phyloP scores from a whole-genome alignment of 2,797 vertebrate genomes.

The Chrosomus eos region DNA sequence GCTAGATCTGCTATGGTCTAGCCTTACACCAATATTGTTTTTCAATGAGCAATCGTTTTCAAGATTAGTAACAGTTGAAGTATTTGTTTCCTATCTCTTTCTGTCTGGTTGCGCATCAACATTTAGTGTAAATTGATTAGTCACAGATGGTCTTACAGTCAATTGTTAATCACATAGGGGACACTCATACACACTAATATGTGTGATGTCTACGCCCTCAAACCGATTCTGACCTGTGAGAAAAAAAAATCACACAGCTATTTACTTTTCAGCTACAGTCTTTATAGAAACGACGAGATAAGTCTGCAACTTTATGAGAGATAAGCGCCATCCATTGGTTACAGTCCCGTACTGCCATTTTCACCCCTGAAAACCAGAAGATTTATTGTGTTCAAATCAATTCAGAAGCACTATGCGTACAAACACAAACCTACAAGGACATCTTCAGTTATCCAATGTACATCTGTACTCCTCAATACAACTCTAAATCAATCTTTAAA shows the following conservation, averaged over 20 bases:
- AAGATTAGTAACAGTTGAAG: not conserved
- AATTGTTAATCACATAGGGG: conserved; percentile 9
- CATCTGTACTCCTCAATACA: conserved; percentile 14
- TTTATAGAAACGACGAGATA: not conserved
- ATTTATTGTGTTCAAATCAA: conserved; percentile 3
- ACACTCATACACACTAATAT: conserved; percentile 22
- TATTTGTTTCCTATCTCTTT: not conserved
- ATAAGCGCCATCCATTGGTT: conserved; percentile 49
- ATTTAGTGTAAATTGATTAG: conserved; percentile 10
- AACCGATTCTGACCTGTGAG: not conserved
- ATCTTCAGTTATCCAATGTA: conserved; percentile 17
- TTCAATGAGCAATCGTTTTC: not conserved
- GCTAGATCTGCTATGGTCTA: not conserved
- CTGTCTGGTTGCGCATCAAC: not conserved
- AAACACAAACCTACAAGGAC: conserved; percentile 14
- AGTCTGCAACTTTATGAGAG: conserved; percentile 4
- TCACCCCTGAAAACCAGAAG: not conserved
- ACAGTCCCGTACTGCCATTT: not conserved
- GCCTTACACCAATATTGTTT: not conserved
- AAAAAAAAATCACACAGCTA: not conserved
- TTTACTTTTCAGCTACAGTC: not conserved
- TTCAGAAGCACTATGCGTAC: not conserved
- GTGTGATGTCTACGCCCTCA: not conserved
- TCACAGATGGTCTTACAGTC: conserved; percentile 23
- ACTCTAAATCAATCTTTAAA: conserved; percentile 31